Evolutionary conservation across 1,140 invertebrate species (phyloP), one percentile per base, ranked within the genome.

Genomic region (Chlorops oryzae): DNA sequence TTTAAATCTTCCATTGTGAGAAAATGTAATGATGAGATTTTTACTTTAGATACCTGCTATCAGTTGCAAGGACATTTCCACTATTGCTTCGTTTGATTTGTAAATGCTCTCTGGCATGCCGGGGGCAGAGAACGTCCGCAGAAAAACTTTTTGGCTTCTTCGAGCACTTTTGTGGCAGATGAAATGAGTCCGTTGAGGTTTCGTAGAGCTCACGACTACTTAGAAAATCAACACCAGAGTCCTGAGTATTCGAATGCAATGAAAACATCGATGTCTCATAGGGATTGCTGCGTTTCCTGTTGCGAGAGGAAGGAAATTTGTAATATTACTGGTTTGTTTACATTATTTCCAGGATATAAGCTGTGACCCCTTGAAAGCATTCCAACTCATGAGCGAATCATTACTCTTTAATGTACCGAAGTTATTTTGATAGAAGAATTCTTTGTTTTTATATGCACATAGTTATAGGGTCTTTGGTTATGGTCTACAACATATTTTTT

Each of bases 231-330:
- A 88, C 86, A 27, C 86, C 87, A 6, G 85, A 88, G 73, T 88
- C 86, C 64, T 86, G 82, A 15, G 85, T 84, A 59, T 85, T 87
- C 50, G 87, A 88, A 75, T 87, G 84, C 52, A 88, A 75, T 47
- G 85, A 87, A 53, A 84, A 82, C 67, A 84, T 76, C 51, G 83
- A 84, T 41, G 81, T 81, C 65, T 87, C 84, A 42, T 68, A 66
- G 15, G 38, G 32, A 39, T 46, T 62, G 6, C n/a, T n/a, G n/a
- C n/a, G n/a, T n/a, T n/a, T n/a, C n/a, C 62, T 64, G 21, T 3
- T 21, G 23, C 32, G 5, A 5, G 7, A 48, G 9, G 24, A 39
- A 17, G 15, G 20, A 17, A 7, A 39, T 32, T 13, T 39, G 37
- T 7, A 7, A 39, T 13, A 13, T 13, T 7, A 18, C 7, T 7